Conservation (phyloP, 37 sponge, comb jelly and placozoan genomes). For the Eunapius fragilis region DNA sequence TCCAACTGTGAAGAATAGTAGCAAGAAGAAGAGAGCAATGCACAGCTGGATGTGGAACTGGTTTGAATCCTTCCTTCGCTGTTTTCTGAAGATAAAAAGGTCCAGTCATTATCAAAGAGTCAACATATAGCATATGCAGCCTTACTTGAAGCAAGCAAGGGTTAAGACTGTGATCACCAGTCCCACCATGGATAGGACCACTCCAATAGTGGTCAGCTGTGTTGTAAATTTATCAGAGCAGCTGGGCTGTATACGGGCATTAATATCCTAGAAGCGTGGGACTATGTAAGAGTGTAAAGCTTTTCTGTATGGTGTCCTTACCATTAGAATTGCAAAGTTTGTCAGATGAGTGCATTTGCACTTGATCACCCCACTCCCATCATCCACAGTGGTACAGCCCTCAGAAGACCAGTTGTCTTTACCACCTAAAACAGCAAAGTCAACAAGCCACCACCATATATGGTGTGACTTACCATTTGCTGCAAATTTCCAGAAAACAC, state of each 20-base stretch:
- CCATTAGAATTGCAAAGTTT: conserved; percentile 44
- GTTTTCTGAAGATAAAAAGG: conserved; percentile 13
- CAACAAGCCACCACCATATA: neutral
- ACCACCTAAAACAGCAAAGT: conserved; percentile 2
- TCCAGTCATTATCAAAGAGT: too few species aligned
- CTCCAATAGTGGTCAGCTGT: conserved; percentile 20
- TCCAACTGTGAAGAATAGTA: conserved; percentile 29
- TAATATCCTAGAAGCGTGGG: neutral
- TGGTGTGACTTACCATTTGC: neutral
- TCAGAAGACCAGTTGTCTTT: conserved; percentile 18
- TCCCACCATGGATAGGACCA: conserved; percentile 19
- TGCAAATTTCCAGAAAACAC: conserved; percentile 68
- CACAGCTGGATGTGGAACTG: conserved; percentile 28
- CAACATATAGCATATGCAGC: too few species aligned
- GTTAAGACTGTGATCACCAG: conserved; percentile 27
- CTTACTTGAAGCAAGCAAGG: conserved; percentile 27
- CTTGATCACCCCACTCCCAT: neutral
- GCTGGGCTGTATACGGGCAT: neutral
- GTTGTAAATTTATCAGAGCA: neutral
- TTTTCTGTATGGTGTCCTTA: conserved; percentile 5
- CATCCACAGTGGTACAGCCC: conserved; percentile 3
- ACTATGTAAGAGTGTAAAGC: neutral
- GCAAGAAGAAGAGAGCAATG: conserved; percentile 23
- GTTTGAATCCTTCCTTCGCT: neutral
- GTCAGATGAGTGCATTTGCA: conserved; percentile 56